A percentile compares a stretch with the other conserved stretches of the same genome.
Conservation (phyloP, 2,797 vertebrate species). For the Notamacropus eugenii region DNA sequence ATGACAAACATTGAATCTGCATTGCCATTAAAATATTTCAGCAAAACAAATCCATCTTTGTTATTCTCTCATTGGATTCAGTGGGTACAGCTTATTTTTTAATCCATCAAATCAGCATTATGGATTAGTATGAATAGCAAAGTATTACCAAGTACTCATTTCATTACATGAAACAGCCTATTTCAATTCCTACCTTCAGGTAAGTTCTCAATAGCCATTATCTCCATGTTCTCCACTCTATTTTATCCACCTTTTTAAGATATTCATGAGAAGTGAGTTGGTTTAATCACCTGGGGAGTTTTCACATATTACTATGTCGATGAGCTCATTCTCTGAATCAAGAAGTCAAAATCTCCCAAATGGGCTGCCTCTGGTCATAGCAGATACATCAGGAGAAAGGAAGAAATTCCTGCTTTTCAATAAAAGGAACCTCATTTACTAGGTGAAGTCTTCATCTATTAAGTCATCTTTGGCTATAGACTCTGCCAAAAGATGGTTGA, state of each 20-base stretch:
- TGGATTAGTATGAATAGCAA: conserved; percentile 61
- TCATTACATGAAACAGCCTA: conserved; percentile 23
- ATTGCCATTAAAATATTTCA: conserved; percentile 71
- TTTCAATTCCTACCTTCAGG: conserved; percentile 55
- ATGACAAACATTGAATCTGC: conserved; percentile 72
- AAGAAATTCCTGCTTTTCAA: neutral
- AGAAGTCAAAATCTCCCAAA: neutral
- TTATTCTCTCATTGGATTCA: conserved; percentile 35
- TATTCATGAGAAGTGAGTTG: conserved; percentile 17
- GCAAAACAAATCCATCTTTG: conserved; percentile 70
- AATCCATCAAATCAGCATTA: conserved; percentile 59
- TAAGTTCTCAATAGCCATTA: conserved; percentile 39
- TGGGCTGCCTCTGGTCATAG: neutral
- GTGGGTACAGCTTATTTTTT: neutral
- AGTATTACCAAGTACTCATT: neutral
- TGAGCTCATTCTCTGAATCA: conserved; percentile 19
- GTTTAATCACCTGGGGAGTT: conserved; percentile 14
- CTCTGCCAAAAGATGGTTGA: neutral
- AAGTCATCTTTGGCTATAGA: neutral
- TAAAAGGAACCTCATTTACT: conserved; percentile 11
- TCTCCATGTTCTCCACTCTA: conserved; percentile 53
- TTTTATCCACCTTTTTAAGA: conserved; percentile 52
- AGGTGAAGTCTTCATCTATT: conserved; percentile 15
- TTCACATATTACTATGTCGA: neutral
- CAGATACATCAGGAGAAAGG: neutral